Conservation (phyloP, 1,140 invertebrate genomes). For the Drosophila trapezifrons region DNA sequence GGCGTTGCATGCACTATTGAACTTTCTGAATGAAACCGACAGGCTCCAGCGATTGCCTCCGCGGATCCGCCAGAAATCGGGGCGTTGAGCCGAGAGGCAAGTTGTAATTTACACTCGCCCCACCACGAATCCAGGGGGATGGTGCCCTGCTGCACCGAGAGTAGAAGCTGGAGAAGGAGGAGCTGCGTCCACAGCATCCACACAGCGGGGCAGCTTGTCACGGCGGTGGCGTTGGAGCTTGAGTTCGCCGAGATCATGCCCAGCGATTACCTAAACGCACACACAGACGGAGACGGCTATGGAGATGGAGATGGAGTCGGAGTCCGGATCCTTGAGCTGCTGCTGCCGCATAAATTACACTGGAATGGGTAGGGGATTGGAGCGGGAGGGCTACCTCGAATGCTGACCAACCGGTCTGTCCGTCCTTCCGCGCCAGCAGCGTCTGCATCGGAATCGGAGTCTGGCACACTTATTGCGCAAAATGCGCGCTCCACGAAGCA, state of each 20-base stretch:
- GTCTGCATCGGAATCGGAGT: slow-evolving; percentile 50
- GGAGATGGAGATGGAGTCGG: slow-evolving; percentile 5
- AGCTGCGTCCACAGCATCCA: slow-evolving; percentile 41
- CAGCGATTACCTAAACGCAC: slow-evolving; percentile 81
- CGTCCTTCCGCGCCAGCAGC: slow-evolving; percentile 38
- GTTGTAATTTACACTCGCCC: slow-evolving; percentile 78
- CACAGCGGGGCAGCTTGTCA: slow-evolving; percentile 79
- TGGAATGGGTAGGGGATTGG: slow-evolving; percentile 31
- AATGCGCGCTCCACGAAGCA: slow-evolving; percentile 78
- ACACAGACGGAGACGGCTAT: slow-evolving; percentile 15
- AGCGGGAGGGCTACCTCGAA: slow-evolving; percentile 20
- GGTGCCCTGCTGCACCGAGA: slow-evolving; percentile 40
- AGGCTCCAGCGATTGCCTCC: slow-evolving; percentile 49
- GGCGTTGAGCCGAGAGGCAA: slow-evolving; percentile 71
- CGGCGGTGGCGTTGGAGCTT: slow-evolving; percentile 62
- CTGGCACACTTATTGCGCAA: slow-evolving; percentile 83
- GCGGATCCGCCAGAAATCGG: slow-evolving; percentile 44
- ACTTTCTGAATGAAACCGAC: slow-evolving; percentile 81
- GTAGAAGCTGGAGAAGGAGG: slow-evolving; percentile 18
- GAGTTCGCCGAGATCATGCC: slow-evolving; percentile 72
- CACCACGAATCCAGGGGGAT: slow-evolving; percentile 60
- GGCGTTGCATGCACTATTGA: slow-evolving; percentile 80
- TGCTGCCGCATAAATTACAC: slow-evolving; percentile 77
- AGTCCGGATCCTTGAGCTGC: slow-evolving; percentile 76
- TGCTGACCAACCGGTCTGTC: slow-evolving; percentile 69